phyloP scores from a whole-genome alignment of 2,113 vertebrate genomes.

The Myrmophylax atrothorax region DNA sequence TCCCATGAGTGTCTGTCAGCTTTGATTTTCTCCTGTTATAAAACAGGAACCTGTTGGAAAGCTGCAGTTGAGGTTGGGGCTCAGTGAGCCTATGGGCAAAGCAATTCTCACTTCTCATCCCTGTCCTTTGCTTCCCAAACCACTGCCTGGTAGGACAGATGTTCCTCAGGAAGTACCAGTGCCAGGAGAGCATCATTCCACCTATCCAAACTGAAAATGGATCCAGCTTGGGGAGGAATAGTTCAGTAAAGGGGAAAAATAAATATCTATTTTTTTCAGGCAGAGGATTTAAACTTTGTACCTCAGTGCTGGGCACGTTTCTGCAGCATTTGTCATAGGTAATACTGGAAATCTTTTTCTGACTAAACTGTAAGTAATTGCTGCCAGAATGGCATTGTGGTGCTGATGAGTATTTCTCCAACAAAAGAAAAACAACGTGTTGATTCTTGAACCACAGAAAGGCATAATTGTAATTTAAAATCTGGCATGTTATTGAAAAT shows the following conservation, averaged over 20 bases:
- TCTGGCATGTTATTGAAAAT: constrained; percentile 59
- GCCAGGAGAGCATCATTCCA: neutral
- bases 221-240: neutral
- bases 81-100: neutral
- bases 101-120: neutral
- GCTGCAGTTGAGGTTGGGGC: neutral
- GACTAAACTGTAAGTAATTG: constrained; percentile 22
- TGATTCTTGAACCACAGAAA: constrained; percentile 36
- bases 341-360: neutral
- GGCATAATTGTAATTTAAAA: constrained; percentile 56
- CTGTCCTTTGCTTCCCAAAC: neutral
- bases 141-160: neutral
- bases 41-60: neutral
- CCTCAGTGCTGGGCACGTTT: neutral
- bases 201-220: neutral
- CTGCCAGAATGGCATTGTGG: constrained; percentile 17
- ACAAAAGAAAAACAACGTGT: constrained; percentile 35
- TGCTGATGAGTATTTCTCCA: constrained; percentile 62
- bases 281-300: neutral
- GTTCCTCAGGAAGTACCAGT: neutral
- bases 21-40: neutral
- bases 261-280: neutral
- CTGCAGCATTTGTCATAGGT: neutral
- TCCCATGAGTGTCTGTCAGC: neutral
- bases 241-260: accelerated